Base-by-base conservation (phyloP, 2,113 vertebrate genomes). In the Callopanchax toddi region DNA sequence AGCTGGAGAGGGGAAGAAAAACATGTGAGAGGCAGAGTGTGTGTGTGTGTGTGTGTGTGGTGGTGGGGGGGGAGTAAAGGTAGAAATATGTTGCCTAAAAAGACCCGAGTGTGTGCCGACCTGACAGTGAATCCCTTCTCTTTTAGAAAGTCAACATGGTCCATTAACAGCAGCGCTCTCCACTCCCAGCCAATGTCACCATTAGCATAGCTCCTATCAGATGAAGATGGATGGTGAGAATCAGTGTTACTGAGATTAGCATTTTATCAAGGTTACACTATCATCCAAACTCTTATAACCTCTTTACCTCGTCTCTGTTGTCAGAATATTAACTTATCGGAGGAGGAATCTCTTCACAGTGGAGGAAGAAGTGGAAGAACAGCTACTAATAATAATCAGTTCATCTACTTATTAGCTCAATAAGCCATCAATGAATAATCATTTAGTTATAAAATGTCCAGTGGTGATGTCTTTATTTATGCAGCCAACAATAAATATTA, bases 211-310 rank as follows among this genome's bases (percentile, higher is more conserved):
- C 92, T 93, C 92, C 90, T 93, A 95, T 94, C 91, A 93, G 94
- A 94, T 94, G 93, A 95, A 95, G 94, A 96, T 93, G 91, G 95
- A 96, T 95, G 92, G 89, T 78, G 88, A 91, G 90, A 93, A 94
- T 95, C 94, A 93, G 88, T 91, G 92, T 93, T 90, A 90, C 86
- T 91, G 93, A 94, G 94, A 96, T 91, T 92, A 93, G 93, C 91
- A 82, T 92, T 96, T 95, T 93, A 95, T 96, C 94, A 95, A 95
- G 94, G 94, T 96, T 94, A 95, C 91, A 86, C 92, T 90, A 94
- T 91, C 93, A 93, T 90, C 89, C 60, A 91, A 56, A 86, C 90
- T 92, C 91, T 84, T 82, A 90, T 92, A 89, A 90, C 89, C 88
- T 89, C 93, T 93, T 94, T 94, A 92, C 91, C 90, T 91, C 67